phyloP scores from a whole-genome alignment of 2,797 vertebrate species.

The Brachyalestes nurse region DNA sequence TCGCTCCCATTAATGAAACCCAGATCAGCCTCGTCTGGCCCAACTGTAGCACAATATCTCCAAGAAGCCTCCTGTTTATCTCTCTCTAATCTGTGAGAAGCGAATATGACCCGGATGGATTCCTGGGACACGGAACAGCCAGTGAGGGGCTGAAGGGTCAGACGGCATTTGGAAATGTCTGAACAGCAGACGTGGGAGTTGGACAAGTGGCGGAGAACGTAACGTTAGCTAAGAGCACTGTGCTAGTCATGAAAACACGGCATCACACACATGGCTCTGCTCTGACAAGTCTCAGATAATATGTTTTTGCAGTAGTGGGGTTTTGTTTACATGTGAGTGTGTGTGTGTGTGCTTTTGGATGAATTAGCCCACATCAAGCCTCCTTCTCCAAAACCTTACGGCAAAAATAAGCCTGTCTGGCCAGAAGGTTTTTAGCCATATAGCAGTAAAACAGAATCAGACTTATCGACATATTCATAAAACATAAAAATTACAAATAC shows the following conservation, averaged over 20 bases:
- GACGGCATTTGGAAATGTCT: not conserved
- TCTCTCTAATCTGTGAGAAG: conserved; percentile 11
- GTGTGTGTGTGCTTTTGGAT: conserved; percentile 50
- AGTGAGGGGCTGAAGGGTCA: conserved; percentile 1
- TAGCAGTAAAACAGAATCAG: not conserved
- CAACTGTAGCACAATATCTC: conserved; percentile 33
- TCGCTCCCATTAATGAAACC: conserved; percentile 42
- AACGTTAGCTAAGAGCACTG: not conserved
- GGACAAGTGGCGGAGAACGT: not conserved
- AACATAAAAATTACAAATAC: not conserved
- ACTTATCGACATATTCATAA: not conserved
- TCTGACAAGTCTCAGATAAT: conserved; percentile 47
- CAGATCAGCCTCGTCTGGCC: conserved; percentile 45
- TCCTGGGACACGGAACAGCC: conserved; percentile 18
- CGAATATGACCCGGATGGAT: conserved; percentile 15
- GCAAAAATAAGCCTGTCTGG: conserved; percentile 38
- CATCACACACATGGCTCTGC: not conserved
- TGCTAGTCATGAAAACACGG: not conserved
- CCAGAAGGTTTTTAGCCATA: not conserved
- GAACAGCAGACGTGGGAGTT: conserved; percentile 11
- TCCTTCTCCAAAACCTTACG: conserved; percentile 50
- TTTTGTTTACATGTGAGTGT: conserved; percentile 11
- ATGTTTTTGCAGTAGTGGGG: conserved; percentile 64
- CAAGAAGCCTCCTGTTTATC: not conserved
- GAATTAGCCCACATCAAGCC: conserved; percentile 65